These are phyloP conservation scores for Paramisgurnus dabryanus DNA, from an alignment of 2,113 vertebrate species.

Conservation along the genomic window DNA sequence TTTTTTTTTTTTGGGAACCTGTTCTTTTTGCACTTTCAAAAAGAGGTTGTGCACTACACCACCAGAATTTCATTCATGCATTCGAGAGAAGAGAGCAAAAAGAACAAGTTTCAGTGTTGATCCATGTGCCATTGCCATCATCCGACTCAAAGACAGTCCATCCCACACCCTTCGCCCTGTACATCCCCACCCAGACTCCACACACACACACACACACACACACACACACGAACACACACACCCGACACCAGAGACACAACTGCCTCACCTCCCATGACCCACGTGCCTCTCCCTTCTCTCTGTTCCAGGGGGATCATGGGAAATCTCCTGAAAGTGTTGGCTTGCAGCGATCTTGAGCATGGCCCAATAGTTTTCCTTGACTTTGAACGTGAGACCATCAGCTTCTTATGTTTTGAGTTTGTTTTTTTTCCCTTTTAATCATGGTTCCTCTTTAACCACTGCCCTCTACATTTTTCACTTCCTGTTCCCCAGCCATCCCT, in stretches of 20 bases:
- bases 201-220: constrained; percentile 44
- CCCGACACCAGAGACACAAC: constrained; percentile 56
- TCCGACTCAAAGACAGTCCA: constrained; percentile 62
- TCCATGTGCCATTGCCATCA: constrained; percentile 61
- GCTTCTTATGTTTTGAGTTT: constrained; percentile 74
- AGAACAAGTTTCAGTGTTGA: constrained; percentile 20
- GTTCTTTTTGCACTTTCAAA: background rate
- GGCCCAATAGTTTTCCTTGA: constrained; percentile 97
- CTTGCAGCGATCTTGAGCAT: constrained; percentile 94
- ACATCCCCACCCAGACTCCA: constrained; percentile 37
- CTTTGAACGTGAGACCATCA: constrained; percentile 96
- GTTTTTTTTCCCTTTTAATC: constrained; percentile 70
- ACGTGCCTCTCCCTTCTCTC: constrained; percentile 85
- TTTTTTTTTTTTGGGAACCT: constrained; percentile 19
- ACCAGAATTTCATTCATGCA: background rate
- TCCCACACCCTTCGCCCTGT: constrained; percentile 51
- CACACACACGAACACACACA: constrained; percentile 49
- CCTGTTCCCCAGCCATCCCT: constrained; percentile 51
- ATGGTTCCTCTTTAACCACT: constrained; percentile 59
- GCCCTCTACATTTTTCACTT: constrained; percentile 45
- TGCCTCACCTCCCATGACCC: constrained; percentile 77
- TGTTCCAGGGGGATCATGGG: constrained; percentile 95
- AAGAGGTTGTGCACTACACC: too few relatives aligned
- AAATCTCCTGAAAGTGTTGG: constrained; percentile 95
- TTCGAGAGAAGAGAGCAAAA: constrained; percentile 9